Evolutionary conservation across 2,113 vertebrate species (phyloP).

Genomic region (Podarcis cretensis): DNA sequence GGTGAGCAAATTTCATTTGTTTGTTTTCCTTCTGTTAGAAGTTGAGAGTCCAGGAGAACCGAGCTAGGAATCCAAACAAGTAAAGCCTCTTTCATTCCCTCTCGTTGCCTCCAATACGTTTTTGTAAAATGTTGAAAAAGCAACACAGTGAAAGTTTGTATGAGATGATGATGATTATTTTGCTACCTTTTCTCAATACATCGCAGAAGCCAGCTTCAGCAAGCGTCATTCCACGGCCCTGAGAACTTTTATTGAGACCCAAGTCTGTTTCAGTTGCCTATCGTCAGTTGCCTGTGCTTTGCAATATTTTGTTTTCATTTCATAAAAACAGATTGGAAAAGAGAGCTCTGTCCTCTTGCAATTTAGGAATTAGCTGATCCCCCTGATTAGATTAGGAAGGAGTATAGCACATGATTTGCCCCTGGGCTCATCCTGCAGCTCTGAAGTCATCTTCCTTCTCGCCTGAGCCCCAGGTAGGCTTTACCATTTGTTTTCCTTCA

Average conservation of each 20-base stretch:
- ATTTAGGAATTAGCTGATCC: slow-evolving; percentile 32
- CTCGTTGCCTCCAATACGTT: neutral
- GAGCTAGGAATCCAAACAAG: slow-evolving; percentile 35
- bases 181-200: neutral
- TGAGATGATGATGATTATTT: slow-evolving; percentile 12
- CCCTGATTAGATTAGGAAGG: slow-evolving; percentile 18
- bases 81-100: neutral
- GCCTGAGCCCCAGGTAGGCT: neutral
- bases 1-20: slow-evolving; percentile 61
- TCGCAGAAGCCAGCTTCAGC: neutral
- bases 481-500: neutral
- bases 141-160: neutral
- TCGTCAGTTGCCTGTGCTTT: neutral
- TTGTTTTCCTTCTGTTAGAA: neutral
- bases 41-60: slow-evolving; percentile 38
- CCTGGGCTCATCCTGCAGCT: neutral
- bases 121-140: slow-evolving; percentile 13
- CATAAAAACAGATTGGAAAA: slow-evolving; percentile 25
- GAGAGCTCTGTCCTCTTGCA: neutral
- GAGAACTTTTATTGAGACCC: neutral
- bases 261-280: neutral
- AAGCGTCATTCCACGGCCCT: neutral
- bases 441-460: neutral
- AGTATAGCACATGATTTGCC: slow-evolving; percentile 5
- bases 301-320: neutral